Evolutionary conservation across 2,888 invertebrate species (phyloP).

Genomic region (Griposia aprilina): DNA sequence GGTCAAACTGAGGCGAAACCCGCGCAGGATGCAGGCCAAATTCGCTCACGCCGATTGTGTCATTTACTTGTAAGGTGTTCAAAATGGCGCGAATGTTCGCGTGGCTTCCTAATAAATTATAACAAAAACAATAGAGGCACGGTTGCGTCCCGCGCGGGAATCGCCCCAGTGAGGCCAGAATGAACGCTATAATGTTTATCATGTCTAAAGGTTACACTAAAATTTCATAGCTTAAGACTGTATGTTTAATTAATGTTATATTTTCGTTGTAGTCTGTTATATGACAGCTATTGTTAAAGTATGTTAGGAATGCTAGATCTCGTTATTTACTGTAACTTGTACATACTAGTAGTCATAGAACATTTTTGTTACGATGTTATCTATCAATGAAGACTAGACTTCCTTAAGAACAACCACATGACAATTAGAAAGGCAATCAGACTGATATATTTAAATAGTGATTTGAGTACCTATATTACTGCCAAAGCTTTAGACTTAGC

Average conservation of each 20-base stretch:
- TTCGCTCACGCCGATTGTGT: neutral
- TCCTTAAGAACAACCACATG: conserved; percentile 62
- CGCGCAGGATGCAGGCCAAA: neutral
- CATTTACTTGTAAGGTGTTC: neutral
- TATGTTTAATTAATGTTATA: conserved; percentile 77
- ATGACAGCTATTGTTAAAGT: conserved; percentile 76
- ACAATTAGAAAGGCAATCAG: conserved; percentile 69
- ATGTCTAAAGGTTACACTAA: conserved; percentile 70
- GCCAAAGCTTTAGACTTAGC: conserved; percentile 86
- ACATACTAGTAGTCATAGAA: conserved; percentile 66
- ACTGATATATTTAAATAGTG: conserved; percentile 80
- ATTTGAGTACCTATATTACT: conserved; percentile 83
- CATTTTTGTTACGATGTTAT: conserved; percentile 65
- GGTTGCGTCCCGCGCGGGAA: neutral
- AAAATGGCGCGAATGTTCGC: neutral
- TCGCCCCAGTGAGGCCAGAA: neutral
- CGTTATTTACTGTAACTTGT: conserved; percentile 80
- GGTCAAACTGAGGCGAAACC: neutral
- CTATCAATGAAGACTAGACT: conserved; percentile 55
- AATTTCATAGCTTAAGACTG: conserved; percentile 84
- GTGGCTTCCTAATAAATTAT: neutral
- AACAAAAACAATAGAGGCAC: neutral
- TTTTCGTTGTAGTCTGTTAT: conserved; percentile 75
- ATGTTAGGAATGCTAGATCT: conserved; percentile 88
- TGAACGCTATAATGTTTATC: conserved; percentile 56